These are phyloP conservation scores for Melipona beecheii DNA, from an alignment of 2,888 invertebrate genomes.

Conservation along the genomic window DNA sequence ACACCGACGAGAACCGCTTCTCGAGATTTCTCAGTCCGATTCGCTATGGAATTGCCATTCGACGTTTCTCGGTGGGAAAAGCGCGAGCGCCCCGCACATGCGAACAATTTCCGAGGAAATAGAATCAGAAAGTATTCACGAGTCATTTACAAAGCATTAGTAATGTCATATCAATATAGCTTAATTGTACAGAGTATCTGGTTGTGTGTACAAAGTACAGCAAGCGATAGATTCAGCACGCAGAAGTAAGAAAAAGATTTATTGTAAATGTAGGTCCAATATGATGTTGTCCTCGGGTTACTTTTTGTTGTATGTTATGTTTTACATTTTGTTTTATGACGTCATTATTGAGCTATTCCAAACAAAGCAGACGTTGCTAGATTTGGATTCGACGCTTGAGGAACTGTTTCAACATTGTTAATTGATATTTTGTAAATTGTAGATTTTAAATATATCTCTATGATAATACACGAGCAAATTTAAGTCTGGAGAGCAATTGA, in stretches of 20 bases:
- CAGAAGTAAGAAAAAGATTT: background rate
- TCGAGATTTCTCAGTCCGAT: constrained; percentile 38
- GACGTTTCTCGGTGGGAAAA: constrained; percentile 26
- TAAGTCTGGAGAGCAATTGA: background rate
- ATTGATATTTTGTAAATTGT: background rate
- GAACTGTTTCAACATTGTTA: background rate
- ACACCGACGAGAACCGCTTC: constrained; percentile 47
- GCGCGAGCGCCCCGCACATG: constrained; percentile 22
- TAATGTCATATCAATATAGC: constrained; percentile 55
- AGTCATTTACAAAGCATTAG: constrained; percentile 42
- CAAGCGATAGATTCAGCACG: background rate
- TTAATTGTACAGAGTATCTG: constrained; percentile 35
- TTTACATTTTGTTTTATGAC: background rate
- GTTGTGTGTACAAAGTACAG: background rate
- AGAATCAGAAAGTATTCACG: constrained; percentile 35
- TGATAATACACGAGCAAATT: background rate
- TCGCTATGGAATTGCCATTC: constrained; percentile 55
- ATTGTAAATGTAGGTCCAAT: background rate
- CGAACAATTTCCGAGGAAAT: constrained; percentile 1
- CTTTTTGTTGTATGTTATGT: background rate
- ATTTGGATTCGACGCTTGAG: background rate
- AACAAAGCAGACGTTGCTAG: background rate
- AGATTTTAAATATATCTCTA: background rate
- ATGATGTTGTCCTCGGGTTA: background rate
- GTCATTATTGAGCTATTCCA: background rate